Conservation (phyloP, 2,888 invertebrate species). For the Saturnia japonica region DNA sequence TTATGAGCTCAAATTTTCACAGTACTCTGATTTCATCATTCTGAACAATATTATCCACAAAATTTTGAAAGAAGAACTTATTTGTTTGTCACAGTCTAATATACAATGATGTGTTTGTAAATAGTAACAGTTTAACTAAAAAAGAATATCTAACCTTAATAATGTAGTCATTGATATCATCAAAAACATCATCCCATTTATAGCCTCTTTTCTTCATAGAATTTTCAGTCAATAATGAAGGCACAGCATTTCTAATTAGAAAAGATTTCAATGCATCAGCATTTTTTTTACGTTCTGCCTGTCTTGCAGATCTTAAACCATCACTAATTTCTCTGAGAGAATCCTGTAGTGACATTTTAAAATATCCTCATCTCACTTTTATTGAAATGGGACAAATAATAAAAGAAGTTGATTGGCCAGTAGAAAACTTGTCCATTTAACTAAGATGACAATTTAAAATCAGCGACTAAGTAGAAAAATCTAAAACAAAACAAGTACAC, state of each 20-base stretch:
- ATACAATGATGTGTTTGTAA: slow-evolving; percentile 10
- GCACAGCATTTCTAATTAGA: slow-evolving; percentile 64
- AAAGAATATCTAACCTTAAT: slow-evolving; percentile 56
- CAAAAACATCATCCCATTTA: slow-evolving; percentile 72
- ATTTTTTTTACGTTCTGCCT: slow-evolving; percentile 72
- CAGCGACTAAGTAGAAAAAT: neutral
- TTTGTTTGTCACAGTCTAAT: neutral
- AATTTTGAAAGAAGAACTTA: too few species aligned
- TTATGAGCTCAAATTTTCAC: too few species aligned
- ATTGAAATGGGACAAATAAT: neutral
- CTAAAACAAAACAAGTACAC: neutral
- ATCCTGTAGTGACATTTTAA: slow-evolving; percentile 60
- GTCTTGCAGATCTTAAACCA: slow-evolving; percentile 61
- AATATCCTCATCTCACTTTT: neutral
- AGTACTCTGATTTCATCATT: too few species aligned
- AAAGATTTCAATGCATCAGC: slow-evolving; percentile 69
- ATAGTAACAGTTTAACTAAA: neutral
- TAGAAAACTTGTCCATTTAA: neutral
- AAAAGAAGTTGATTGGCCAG: neutral
- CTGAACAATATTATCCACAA: too few species aligned
- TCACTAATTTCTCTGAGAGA: slow-evolving; percentile 60
- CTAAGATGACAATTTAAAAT: neutral
- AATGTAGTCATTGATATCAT: slow-evolving; percentile 65
- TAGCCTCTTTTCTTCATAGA: slow-evolving; percentile 58
- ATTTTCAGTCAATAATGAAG: slow-evolving; percentile 62